Percentiles rank a stretch among this genome's conserved stretches.
Conservation (phyloP, 1,140 invertebrate genomes). For the Phenacoccus solenopsis region DNA sequence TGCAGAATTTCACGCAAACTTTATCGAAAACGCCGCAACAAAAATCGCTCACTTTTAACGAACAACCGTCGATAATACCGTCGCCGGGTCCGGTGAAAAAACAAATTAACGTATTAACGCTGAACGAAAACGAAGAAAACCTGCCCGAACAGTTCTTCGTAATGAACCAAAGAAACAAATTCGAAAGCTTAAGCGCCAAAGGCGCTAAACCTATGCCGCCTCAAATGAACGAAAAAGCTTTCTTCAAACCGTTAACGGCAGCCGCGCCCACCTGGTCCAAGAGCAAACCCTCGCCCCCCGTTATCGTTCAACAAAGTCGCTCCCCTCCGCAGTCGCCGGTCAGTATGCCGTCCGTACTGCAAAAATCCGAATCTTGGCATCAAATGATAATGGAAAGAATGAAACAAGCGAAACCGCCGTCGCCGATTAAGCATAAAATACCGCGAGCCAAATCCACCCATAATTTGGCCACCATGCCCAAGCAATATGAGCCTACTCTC, state of each 20-base stretch:
- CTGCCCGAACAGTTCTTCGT: background rate
- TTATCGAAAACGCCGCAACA: background rate
- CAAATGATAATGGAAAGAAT: constrained; percentile 40
- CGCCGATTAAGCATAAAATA: constrained; percentile 40
- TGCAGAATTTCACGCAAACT: background rate
- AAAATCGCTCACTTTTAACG: background rate
- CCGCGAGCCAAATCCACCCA: constrained; percentile 51
- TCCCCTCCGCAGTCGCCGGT: constrained; percentile 22
- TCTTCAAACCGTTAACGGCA: constrained; percentile 9
- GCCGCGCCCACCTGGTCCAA: background rate
- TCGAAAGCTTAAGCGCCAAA: background rate
- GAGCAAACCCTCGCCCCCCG: background rate
- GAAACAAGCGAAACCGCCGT: constrained; percentile 20
- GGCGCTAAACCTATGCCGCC: background rate
- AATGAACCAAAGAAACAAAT: background rate
- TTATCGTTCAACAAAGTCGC: constrained; percentile 14
- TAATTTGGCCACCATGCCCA: constrained; percentile 47
- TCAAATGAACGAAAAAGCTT: background rate
- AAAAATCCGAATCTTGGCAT: constrained; percentile 69
- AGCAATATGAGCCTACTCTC: constrained; percentile 63
- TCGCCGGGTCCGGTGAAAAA: background rate
- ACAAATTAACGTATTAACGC: background rate
- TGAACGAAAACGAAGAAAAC: background rate
- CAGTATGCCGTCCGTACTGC: constrained; percentile 36
- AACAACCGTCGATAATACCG: background rate